phyloP scores from a whole-genome alignment of 2,888 invertebrate species.

The Caenorhabditis sp. region DNA sequence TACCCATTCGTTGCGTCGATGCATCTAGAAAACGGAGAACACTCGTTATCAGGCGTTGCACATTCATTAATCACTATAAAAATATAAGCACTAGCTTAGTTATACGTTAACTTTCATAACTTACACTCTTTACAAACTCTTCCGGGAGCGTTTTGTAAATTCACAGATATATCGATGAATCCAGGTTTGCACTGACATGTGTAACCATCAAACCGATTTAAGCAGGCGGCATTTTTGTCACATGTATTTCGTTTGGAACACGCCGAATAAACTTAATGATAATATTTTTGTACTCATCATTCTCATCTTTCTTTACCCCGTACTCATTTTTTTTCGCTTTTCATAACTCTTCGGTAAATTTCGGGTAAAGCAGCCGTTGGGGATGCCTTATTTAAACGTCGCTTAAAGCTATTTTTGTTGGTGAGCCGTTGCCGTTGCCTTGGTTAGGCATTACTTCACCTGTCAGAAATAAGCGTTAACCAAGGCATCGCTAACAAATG shows the following conservation, averaged over 20 bases:
- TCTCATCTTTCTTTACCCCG: no score
- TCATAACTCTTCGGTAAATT: no score
- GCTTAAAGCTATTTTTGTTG: no score
- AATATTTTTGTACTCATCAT: no score
- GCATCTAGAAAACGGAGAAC: conserved; percentile 81
- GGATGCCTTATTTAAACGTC: no score
- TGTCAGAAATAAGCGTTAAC: no score
- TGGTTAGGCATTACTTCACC: no score
- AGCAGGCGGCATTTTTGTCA: conserved; percentile 80
- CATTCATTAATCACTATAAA: conserved; percentile 83
- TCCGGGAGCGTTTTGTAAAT: conserved; percentile 79
- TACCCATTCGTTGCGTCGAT: conserved; percentile 81
- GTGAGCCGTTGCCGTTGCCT: no score
- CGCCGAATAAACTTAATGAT: conserved; percentile 74
- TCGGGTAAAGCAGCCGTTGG: no score
- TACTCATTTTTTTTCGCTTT: no score
- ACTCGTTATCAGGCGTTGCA: conserved; percentile 79
- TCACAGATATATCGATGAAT: conserved; percentile 79
- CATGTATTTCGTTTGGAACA: conserved; percentile 76
- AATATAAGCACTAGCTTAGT: conserved; percentile 29
- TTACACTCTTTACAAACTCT: conserved; percentile 81
- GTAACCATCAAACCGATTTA: conserved; percentile 81
- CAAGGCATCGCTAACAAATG: no score
- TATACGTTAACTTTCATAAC: no score
- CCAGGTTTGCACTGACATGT: conserved; percentile 82